Conservation (phyloP, 2,797 vertebrate genomes). For the Ceryle rudis region DNA sequence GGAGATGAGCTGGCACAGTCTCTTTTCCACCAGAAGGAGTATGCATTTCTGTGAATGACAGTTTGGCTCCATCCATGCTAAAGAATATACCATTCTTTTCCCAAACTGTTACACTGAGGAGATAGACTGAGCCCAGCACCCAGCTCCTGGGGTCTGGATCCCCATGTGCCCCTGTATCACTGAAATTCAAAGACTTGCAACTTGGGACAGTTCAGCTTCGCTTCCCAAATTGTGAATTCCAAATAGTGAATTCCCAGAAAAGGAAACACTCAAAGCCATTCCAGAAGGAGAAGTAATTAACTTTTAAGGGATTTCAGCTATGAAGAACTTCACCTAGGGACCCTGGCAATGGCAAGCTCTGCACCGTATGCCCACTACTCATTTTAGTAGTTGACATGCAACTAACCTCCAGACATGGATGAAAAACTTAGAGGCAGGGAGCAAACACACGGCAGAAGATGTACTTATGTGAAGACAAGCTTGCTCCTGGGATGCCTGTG, state of each 20-base stretch:
- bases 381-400: not conserved
- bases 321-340: not conserved
- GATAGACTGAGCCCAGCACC: not conserved
- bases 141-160: not conserved
- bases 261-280: not conserved
- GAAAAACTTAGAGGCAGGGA: not conserved
- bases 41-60: conserved; percentile 13
- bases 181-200: not conserved
- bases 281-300: not conserved
- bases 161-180: not conserved
- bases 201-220: not conserved
- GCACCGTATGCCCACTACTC: not conserved
- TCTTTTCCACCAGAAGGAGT: conserved; percentile 35
- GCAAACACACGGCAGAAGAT: not conserved
- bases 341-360: not conserved
- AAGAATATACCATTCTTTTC: not conserved
- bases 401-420: not conserved
- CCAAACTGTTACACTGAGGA: not conserved
- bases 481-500: not conserved
- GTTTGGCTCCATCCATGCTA: not conserved
- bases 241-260: not conserved
- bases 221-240: not conserved
- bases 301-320: not conserved
- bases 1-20: conserved; percentile 28
- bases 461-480: not conserved